Conservation (phyloP, 2,797 vertebrate species). For the Pseudochirops cupreus region DNA sequence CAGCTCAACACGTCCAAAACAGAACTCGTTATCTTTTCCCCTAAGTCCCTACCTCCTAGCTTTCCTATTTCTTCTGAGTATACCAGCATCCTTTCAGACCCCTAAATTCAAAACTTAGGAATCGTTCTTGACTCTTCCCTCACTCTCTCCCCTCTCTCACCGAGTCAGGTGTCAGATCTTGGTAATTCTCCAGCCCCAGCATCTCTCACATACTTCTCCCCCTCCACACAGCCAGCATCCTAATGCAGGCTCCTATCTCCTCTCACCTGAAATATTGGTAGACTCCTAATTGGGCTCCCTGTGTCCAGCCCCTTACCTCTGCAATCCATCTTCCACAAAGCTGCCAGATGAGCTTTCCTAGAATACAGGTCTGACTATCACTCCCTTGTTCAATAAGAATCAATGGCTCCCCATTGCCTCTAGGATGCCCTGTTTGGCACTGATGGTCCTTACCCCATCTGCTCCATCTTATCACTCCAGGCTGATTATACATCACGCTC, state of each 20-base stretch:
- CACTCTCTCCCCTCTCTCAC: not conserved
- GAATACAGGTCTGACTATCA: not conserved
- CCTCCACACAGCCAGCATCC: not conserved
- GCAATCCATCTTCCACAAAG: not conserved
- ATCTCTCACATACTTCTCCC: not conserved
- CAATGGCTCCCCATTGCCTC: not conserved
- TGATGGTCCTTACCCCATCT: not conserved
- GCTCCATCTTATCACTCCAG: not conserved
- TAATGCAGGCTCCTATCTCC: not conserved
- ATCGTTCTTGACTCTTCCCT: not conserved
- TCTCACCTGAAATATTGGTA: not conserved
- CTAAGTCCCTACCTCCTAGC: not conserved
- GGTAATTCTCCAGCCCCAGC: not conserved
- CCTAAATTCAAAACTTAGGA: not conserved
- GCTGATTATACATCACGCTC: not conserved
- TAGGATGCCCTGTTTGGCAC: not conserved
- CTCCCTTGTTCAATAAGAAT: not conserved
- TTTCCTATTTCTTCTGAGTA: not conserved
- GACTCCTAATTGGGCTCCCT: not conserved
- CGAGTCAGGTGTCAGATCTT: not conserved
- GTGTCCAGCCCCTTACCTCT: not conserved
- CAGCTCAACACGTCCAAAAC: too few species aligned
- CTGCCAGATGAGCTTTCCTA: not conserved
- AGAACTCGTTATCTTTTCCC: not conserved
- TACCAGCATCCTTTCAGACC: not conserved